Evolutionary conservation across 2,113 vertebrate species (phyloP).

Genomic region (Tachysurus vachellii): DNA sequence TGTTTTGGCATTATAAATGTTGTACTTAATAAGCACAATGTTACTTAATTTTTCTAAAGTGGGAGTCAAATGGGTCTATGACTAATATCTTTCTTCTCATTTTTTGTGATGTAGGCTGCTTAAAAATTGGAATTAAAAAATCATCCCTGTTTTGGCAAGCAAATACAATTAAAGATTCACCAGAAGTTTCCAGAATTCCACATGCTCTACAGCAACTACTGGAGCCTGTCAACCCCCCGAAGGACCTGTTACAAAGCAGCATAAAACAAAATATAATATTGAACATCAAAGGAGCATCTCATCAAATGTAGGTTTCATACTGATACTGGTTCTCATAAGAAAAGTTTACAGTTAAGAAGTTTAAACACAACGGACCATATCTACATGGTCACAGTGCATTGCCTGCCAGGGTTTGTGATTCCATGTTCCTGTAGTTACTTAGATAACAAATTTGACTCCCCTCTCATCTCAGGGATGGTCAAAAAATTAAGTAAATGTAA

Average conservation of each 20-base stretch:
- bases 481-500: constrained; percentile 18
- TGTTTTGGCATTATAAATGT: background rate
- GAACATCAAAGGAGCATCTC: background rate
- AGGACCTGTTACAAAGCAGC: constrained; percentile 9
- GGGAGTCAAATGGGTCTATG: background rate
- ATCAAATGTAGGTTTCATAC: background rate
- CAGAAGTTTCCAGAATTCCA: constrained; percentile 13
- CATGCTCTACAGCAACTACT: background rate
- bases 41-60: background rate
- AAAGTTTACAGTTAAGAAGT: background rate
- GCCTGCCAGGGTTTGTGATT: constrained; percentile 56
- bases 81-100: background rate
- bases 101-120: constrained; percentile 4
- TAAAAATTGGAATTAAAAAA: constrained; percentile 28
- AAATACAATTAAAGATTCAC: constrained; percentile 52
- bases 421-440: constrained; percentile 60
- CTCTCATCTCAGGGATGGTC: constrained; percentile 59
- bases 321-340: constrained; percentile 16
- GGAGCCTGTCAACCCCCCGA: constrained; percentile 16
- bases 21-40: background rate
- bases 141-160: constrained; percentile 40
- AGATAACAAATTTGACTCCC: constrained; percentile 57
- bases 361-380: background rate
- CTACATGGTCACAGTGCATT: constrained; percentile 7
- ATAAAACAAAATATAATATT: background rate